Conservation (phyloP, 2,113 vertebrate species). For the Echinops telfairi region DNA sequence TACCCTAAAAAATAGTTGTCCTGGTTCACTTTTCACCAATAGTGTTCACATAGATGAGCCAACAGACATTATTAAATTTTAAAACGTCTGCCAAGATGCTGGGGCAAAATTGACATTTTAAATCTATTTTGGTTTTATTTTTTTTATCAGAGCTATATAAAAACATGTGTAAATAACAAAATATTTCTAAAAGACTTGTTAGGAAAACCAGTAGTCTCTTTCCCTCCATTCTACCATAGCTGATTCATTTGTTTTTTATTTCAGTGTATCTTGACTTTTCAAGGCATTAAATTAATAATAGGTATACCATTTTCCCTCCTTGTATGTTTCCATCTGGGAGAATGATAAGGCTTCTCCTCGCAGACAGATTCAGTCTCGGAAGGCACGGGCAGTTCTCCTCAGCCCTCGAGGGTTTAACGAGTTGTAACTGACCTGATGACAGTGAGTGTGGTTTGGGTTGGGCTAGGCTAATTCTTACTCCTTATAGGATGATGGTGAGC, state of each 20-base stretch:
- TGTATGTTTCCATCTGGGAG: background rate
- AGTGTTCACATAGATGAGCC: background rate
- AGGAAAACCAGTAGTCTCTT: constrained; percentile 19
- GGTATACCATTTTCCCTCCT: background rate
- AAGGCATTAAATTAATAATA: background rate
- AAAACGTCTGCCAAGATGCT: background rate
- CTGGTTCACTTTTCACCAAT: background rate
- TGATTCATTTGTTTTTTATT: constrained; percentile 5
- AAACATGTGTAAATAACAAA: background rate
- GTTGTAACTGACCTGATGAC: too few relatives aligned
- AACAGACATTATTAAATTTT: background rate
- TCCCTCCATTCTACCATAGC: background rate
- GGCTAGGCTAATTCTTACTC: background rate
- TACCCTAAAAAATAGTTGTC: background rate
- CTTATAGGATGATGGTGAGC: background rate
- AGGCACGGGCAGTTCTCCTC: too few relatives aligned
- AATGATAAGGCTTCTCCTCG: too few relatives aligned
- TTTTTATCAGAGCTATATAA: background rate
- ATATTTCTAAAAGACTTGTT: background rate
- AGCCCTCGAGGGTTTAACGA: too few relatives aligned
- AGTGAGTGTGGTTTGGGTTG: background rate
- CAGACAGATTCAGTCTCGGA: too few relatives aligned
- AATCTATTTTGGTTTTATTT: background rate
- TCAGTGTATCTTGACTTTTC: background rate
- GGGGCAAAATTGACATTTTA: background rate